These are phyloP conservation scores for Brachionus manjavacas DNA, from an alignment of 1,140 invertebrate species.

Conservation along the genomic window DNA sequence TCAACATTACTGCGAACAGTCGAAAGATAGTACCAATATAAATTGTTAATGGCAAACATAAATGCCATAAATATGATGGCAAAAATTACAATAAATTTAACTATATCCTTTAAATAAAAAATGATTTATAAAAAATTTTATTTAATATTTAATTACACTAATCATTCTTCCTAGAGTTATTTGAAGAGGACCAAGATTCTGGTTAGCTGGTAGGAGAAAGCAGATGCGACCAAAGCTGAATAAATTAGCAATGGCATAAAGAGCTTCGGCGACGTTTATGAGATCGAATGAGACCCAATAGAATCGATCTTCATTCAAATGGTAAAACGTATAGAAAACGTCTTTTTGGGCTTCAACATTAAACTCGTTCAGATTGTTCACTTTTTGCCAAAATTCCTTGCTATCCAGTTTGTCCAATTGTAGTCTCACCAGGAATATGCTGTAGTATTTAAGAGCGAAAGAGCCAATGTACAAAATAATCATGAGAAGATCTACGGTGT, in stretches of 20 bases:
- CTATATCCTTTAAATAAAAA: conserved; percentile 49
- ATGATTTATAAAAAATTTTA: background rate
- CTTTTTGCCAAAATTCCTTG: background rate
- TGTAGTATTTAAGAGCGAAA: conserved; percentile 48
- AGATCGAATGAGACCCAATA: conserved; percentile 50
- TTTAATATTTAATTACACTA: conserved; percentile 45
- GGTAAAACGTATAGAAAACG: conserved; percentile 11
- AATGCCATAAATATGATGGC: conserved; percentile 54
- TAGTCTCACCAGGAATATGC: background rate
- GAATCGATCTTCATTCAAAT: conserved; percentile 47
- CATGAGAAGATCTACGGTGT: conserved; percentile 52
- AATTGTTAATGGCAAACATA: conserved; percentile 57
- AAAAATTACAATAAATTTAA: conserved; percentile 50
- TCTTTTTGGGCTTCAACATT: background rate
- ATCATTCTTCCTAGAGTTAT: conserved; percentile 58
- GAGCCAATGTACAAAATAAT: conserved; percentile 52
- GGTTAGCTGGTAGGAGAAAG: conserved; percentile 58
- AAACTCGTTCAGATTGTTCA: background rate
- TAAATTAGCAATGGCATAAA: conserved; percentile 52
- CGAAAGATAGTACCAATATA: conserved; percentile 57
- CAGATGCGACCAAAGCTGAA: conserved; percentile 56
- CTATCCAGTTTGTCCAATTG: background rate
- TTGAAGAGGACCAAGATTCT: conserved; percentile 57
- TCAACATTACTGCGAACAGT: conserved; percentile 53
- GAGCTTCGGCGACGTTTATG: conserved; percentile 48